Evolutionary conservation across 2,888 invertebrate species (phyloP), one percentile per base, ranked within the genome.

Genomic region (Brenthis daphne): DNA sequence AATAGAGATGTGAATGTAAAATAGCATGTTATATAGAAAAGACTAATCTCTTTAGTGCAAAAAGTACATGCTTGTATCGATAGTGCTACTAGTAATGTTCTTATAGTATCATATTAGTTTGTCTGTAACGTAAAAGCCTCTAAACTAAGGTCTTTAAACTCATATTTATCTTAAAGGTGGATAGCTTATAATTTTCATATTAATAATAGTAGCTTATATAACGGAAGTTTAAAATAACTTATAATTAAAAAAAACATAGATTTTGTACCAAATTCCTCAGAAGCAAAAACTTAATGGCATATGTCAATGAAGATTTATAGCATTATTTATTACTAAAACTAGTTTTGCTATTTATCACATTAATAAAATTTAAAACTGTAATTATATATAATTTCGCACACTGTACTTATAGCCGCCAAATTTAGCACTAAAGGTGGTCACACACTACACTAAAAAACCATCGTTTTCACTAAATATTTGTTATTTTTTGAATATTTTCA

Each of bases 21-120:
- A 6, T 53, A 54, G 43, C 29, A 65, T 50, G 60, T 69, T 20
- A 37, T 53, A n/a, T 58, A 67, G 55, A 67, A 71, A 71, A 69
- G 63, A 56, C 71, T 73, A 69, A 73, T 73, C 68, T 73, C 68
- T 70, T 73, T 73, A 73, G 68, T 67, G 65, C 63, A 24, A 65
- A 70, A 20, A 55, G 48, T 55, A 60, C 55, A 11, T 43, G 33
- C 33, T 55, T 50, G 14, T 63, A 63, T 50, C 50, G 16, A 50
- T 48, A 48, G 24, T n/a, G 58, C 20, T 60, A 50, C 50, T 33
- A 16, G 48, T 16, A n/a, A 50, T 60, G 50, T 14, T 48, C 37
- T 43, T 43, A 43, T 43, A 43, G 11, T 43, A 2, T 43, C 2
- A 43, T 43, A 8, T 2, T 37, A 37, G 8, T 43, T 43, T 8